Evolutionary conservation across 2,888 invertebrate species (phyloP).

Genomic region (Tinea semifulvella): DNA sequence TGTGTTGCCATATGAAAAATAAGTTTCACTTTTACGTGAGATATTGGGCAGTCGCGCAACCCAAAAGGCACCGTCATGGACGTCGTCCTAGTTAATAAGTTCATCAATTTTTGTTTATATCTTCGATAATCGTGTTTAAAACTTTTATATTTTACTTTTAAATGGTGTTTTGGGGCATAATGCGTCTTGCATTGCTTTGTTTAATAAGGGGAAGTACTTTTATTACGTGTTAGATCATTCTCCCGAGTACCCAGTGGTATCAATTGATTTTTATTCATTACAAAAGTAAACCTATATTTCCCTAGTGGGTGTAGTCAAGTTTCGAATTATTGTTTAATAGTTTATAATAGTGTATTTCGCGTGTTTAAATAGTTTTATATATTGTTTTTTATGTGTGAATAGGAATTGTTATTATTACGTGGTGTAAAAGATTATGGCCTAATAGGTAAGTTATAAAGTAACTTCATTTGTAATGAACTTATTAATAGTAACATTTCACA

Average conservation of each 20-base stretch:
- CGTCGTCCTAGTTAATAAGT: constrained; percentile 46
- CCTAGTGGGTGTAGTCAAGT: not conserved
- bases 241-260: not conserved
- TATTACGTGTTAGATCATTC: not conserved
- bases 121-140: constrained; percentile 54
- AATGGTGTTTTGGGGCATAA: constrained; percentile 40
- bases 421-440: not conserved
- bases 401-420: not conserved
- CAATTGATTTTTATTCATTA: constrained; percentile 13
- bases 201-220: not conserved
- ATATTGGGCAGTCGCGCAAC: constrained; percentile 54
- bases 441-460: constrained; percentile 3
- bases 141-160: constrained; percentile 51
- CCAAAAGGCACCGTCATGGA: constrained; percentile 56
- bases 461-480: too few relatives aligned
- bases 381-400: not conserved
- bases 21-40: constrained; percentile 36
- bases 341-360: not conserved
- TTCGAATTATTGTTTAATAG: not conserved
- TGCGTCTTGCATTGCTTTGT: constrained; percentile 6
- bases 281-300: not conserved
- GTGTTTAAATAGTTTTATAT: not conserved
- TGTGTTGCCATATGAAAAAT: constrained; percentile 39
- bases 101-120: constrained; percentile 62
- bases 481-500: too few relatives aligned